Evolutionary conservation across 2,888 invertebrate genomes (phyloP), one percentile per base, ranked within the genome.

Genomic region (Drosophila limbata): DNA sequence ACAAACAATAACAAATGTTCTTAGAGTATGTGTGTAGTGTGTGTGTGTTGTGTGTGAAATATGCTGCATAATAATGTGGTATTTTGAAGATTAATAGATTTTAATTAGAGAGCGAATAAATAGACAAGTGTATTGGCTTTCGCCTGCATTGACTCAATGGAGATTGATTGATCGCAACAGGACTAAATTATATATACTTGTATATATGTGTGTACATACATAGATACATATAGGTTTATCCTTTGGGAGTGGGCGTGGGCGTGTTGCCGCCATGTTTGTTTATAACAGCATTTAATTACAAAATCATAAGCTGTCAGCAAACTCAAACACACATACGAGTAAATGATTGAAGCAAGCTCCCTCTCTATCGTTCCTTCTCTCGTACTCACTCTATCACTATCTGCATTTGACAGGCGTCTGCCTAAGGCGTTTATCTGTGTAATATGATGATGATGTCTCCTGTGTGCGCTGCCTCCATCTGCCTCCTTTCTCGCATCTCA

Each of bases 351-450:
- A 55, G 82, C 79, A 67, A 65, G 80, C 25, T 79, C 83, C 69
- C 75, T 84, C 70, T 71, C 65, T 37, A 28, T 28, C 47, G 21
- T 37, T 10, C 31, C 33, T 10, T 11, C 19, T 37, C 71, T 56
- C 25, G 35, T 9, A 6, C 17, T 13, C 25, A 10, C 28, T 19
- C 37, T 13, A 3, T 19, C 56, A 56, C 55, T 44, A n/a, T 56
- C 80, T 82, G 82, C 77, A 56, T 66, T 86, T 82, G 82, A 82
- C 82, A 82, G 77, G 69, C 70, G 70, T 44, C 65, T 72, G 83
- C 90, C 90, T 79, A 76, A 84, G 83, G 83, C 83, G 83, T 88
- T 84, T 84, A 89, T 84, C 88, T 85, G 77, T 73, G 77, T 79
- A 85, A 85, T 73, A 81, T 71, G 88, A 85, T 88, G 86, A 82